Base-by-base conservation (phyloP, 1,140 invertebrate species). In the Lasioglossum baleicum region DNA sequence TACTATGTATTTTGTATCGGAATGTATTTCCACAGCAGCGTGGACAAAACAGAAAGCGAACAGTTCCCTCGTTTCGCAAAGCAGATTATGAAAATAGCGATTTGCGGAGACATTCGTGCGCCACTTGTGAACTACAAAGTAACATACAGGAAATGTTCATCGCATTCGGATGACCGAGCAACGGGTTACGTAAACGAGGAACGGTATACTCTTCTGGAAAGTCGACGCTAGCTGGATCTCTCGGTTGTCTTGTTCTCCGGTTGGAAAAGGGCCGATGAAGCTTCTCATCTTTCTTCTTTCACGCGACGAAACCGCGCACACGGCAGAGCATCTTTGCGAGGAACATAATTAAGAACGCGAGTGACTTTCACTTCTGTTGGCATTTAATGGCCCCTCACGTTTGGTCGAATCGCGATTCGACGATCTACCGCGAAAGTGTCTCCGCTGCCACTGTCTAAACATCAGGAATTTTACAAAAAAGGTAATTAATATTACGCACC, bases 401-500 rank as follows among this genome's bases (percentile, higher is more conserved):
- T 44, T 11, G 44, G 10, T 13, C 10, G 10, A 48, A 11, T 58
- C 56, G 56, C 75, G 20, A 48, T 11, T 77, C 51, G 51, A 15
- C 15, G 51, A 15, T 53, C 13, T 53, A 17, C 5, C 2, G 51
- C 51, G 51, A 53, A 3, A 15, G 4, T 15, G 4, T 53, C 51
- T 13, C 51, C 13, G 17, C 51, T 11, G 8, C 44, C 44, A 15
- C 15, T 48, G 10, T 48, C 7, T 44, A 48, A 48, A 48, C 44
- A 2, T 10, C 13, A 48, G 10, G 44, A 10, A 11, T 48, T 48
- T 10, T 48, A 48, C 2, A 11, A 48, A 3, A 48, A 11, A 13
- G 10, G 11, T 11, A 48, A 53, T 48, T 81, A 20, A 42, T 67
- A 51, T 70, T 87, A 93, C 92, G 80, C 90, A 94, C 94, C 96